phyloP scores from a whole-genome alignment of 2,888 invertebrate genomes.

The Acronicta aceris region DNA sequence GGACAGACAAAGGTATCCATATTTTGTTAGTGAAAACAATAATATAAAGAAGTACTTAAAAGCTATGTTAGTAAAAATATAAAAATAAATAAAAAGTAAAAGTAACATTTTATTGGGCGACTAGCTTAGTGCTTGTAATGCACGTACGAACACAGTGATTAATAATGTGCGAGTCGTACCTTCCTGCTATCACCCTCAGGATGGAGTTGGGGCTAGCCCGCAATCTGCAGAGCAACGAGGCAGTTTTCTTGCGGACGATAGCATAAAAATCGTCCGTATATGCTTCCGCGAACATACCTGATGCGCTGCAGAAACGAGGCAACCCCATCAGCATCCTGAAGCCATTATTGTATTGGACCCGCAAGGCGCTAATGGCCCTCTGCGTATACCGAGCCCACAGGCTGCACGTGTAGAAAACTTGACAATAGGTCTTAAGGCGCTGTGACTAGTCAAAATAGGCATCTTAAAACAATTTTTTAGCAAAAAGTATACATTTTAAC shows the following conservation, averaged over 20 bases:
- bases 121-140: neutral
- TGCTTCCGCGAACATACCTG: neutral
- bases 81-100: too few relatives aligned
- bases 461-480: too few relatives aligned
- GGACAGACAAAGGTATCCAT: too few relatives aligned
- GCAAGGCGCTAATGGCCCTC: neutral
- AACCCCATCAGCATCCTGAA: neutral
- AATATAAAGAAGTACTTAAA: too few relatives aligned
- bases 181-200: neutral
- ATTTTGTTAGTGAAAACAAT: too few relatives aligned
- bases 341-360: neutral
- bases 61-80: too few relatives aligned
- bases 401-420: neutral
- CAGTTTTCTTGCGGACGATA: neutral
- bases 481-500: too few relatives aligned
- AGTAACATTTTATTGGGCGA: neutral
- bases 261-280: neutral
- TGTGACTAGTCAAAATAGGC: too few relatives aligned
- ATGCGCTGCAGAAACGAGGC: neutral
- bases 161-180: neutral
- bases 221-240: neutral
- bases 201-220: conserved; percentile 5
- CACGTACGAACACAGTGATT: neutral
- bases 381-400: neutral
- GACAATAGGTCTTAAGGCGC: neutral